phyloP scores from a whole-genome alignment of 2,888 invertebrate genomes.

The Chaitophorus viminalis region DNA sequence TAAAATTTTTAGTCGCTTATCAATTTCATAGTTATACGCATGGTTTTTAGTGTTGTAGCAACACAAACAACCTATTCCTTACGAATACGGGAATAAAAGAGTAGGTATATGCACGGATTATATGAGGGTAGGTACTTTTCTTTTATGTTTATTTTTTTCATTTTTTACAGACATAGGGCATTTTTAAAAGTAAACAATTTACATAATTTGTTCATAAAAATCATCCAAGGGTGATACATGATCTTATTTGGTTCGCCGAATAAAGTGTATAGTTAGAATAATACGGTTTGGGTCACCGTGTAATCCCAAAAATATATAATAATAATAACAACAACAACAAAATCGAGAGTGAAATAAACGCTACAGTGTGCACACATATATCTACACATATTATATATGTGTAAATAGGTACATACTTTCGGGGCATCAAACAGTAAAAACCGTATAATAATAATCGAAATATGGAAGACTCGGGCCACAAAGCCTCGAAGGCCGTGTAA shows the following conservation, averaged over 20 bases:
- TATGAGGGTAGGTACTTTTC: too few species aligned
- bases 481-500: not conserved
- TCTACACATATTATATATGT: too few species aligned
- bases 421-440: not conserved
- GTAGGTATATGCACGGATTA: too few species aligned
- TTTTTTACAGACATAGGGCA: too few species aligned
- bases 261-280: not conserved
- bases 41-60: too few species aligned
- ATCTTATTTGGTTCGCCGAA: not conserved
- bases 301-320: not conserved
- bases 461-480: not conserved
- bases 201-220: not conserved
- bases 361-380: not conserved
- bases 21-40: too few species aligned
- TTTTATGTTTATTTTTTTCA: too few species aligned
- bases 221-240: not conserved
- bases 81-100: too few species aligned
- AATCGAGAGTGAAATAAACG: not conserved
- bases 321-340: not conserved
- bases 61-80: too few species aligned
- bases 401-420: not conserved
- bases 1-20: too few species aligned
- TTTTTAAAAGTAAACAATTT: not conserved
- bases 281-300: not conserved
- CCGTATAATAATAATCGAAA: not conserved